Percentiles rank a stretch among this genome's conserved stretches.
phyloP scores from a whole-genome alignment of 2,113 vertebrate species.

The Brachyhypopomus gauderio region DNA sequence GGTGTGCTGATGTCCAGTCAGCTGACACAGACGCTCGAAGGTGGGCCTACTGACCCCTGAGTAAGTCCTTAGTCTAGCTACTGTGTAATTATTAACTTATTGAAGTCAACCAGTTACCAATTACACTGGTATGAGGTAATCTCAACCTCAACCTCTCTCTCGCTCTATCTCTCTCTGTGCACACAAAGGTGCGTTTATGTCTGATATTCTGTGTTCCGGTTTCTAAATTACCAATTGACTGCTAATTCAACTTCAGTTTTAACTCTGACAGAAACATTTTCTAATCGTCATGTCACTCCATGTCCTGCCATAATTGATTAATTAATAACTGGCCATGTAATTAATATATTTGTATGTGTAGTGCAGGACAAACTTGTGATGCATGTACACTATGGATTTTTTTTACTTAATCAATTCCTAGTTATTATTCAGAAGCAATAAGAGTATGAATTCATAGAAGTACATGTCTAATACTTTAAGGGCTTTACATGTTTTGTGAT shows the following conservation, averaged over 20 bases:
- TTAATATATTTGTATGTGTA: not conserved
- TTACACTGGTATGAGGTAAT: not conserved
- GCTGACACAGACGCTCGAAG: slow-evolving; percentile 37
- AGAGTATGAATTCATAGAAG: no score
- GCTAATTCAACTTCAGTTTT: no score
- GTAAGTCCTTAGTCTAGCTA: not conserved
- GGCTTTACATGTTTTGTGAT: not conserved
- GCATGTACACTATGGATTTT: no score
- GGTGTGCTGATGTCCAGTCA: slow-evolving; percentile 39
- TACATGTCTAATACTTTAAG: no score
- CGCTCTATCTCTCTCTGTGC: not conserved
- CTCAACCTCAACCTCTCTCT: slow-evolving; percentile 1
- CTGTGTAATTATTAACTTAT: slow-evolving; percentile 30
- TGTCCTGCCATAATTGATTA: no score
- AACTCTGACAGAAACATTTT: no score
- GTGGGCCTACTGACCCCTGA: slow-evolving; percentile 14
- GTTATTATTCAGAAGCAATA: no score
- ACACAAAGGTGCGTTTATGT: not conserved
- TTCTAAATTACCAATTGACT: no score
- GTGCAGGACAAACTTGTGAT: not conserved
- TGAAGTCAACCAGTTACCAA: not conserved
- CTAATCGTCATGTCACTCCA: no score
- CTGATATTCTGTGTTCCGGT: no score
- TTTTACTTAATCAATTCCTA: no score
- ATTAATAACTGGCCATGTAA: no score